phyloP scores from a whole-genome alignment of 1,140 invertebrate genomes.

The Adoxophyes honmai region DNA sequence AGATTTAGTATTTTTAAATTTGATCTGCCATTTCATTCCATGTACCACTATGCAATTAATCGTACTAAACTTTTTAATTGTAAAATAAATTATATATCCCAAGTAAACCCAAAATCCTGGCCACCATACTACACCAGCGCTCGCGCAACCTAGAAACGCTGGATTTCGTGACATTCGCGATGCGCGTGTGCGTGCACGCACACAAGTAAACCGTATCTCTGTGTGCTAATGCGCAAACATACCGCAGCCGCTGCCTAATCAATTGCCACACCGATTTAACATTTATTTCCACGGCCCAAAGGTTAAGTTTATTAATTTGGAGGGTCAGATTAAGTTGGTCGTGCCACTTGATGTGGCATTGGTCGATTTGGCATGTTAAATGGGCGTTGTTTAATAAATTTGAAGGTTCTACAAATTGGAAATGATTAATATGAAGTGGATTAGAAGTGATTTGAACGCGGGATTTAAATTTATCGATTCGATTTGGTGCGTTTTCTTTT shows the following conservation, averaged over 20 bases:
- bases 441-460: no score
- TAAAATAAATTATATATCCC: not conserved
- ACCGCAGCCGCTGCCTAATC: not conserved
- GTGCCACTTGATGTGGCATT: constrained; percentile 58
- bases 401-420: constrained; percentile 34
- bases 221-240: constrained; percentile 39
- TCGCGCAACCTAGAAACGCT: constrained; percentile 71
- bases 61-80: no score
- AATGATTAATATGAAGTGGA: not conserved
- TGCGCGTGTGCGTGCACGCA: constrained; percentile 43
- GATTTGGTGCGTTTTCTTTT: no score
- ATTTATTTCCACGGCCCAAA: not conserved
- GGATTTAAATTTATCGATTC: no score
- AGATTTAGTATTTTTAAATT: no score
- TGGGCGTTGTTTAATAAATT: constrained; percentile 62
- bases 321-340: constrained; percentile 31
- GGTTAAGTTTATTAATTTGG: constrained; percentile 25
- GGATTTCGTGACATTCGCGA: constrained; percentile 68
- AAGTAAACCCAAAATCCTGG: constrained; percentile 25
- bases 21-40: no score
- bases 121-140: constrained; percentile 39
- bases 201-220: constrained; percentile 22
- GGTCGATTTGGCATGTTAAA: constrained; percentile 67
- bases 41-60: no score
- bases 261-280: constrained; percentile 7